Base-by-base conservation (phyloP, 2,888 invertebrate genomes). In the Emmelina monodactyla region DNA sequence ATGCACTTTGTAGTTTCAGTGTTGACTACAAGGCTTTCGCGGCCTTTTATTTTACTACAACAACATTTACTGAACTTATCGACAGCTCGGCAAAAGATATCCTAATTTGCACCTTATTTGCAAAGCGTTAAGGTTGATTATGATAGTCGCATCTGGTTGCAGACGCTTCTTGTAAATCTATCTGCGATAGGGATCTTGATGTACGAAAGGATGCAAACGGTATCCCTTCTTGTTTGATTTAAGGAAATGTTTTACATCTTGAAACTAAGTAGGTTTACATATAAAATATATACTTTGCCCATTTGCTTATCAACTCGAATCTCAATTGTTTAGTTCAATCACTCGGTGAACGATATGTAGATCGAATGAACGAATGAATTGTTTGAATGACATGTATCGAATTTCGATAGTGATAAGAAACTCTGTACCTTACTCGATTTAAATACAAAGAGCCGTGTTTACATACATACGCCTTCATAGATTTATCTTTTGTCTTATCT, bases 131-230 rank as follows among this genome's bases (percentile, higher is more conserved):
- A n/a, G n/a, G n/a, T n/a, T n/a, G n/a, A n/a, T n/a, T n/a, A n/a
- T n/a, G n/a, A n/a, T n/a, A n/a, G n/a, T n/a, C n/a, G n/a, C n/a
- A n/a, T n/a, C n/a, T n/a, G n/a, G n/a, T n/a, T n/a, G n/a, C n/a
- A 25, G 71, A 73, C 68, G 64, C 62, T 60, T 63, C 79, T 76
- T 78, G 79, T 80, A 80, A 81, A 81, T 80, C n/a, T n/a, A n/a
- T n/a, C 71, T 67, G 57, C 49, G 80, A 80, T 80, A 75, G 69
- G 62, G 55, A 81, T 81, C 81, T 80, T 79, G 79, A 79, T 75
- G 65, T 73, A 75, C 69, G 68, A 62, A 75, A 78, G 78, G 72
- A 80, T 79, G 80, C 75, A 70, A 80, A 75, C 71, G 66, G 68
- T 69, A 69, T 61, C 61, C 58, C 57, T 54, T 54, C 51, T 59